phyloP scores from a whole-genome alignment of 2,888 invertebrate genomes.

The Unio pictorum region DNA sequence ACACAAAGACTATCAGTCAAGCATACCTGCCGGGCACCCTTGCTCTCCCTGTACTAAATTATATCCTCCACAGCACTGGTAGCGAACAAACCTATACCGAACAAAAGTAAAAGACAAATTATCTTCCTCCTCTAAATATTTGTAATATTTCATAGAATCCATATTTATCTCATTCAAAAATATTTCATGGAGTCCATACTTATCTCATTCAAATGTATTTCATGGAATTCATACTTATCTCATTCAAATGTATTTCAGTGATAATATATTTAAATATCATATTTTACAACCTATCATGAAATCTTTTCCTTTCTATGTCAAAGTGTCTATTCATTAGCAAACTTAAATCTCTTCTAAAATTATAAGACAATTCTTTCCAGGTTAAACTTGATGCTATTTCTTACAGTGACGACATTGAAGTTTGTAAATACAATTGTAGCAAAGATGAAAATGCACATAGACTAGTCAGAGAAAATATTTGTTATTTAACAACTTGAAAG shows the following conservation, averaged over 20 bases:
- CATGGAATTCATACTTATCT: too few relatives aligned
- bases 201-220: too few relatives aligned
- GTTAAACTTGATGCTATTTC: slow-evolving; percentile 7
- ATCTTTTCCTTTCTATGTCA: slow-evolving; percentile 5
- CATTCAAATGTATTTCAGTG: neutral
- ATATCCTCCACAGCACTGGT: slow-evolving; percentile 75
- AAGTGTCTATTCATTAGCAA: slow-evolving; percentile 8
- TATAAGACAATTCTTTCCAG: neutral
- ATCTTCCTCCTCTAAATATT: neutral
- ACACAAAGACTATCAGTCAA: neutral
- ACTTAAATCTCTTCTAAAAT: neutral
- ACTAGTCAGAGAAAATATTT: neutral
- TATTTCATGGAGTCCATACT: too few relatives aligned
- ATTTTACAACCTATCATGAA: neutral
- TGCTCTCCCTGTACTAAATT: slow-evolving; percentile 70
- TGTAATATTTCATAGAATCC: too few relatives aligned
- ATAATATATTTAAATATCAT: neutral
- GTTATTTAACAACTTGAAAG: slow-evolving; percentile 10
- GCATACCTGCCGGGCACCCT: slow-evolving; percentile 74
- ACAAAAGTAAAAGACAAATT: neutral
- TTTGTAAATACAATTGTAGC: slow-evolving; percentile 6
- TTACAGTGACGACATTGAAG: slow-evolving; percentile 5
- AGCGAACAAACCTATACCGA: slow-evolving; percentile 66
- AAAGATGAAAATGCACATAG: neutral
- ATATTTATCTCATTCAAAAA: too few relatives aligned